phyloP scores from a whole-genome alignment of 2,888 invertebrate species.

The Caenorhabditis doughertyi region DNA sequence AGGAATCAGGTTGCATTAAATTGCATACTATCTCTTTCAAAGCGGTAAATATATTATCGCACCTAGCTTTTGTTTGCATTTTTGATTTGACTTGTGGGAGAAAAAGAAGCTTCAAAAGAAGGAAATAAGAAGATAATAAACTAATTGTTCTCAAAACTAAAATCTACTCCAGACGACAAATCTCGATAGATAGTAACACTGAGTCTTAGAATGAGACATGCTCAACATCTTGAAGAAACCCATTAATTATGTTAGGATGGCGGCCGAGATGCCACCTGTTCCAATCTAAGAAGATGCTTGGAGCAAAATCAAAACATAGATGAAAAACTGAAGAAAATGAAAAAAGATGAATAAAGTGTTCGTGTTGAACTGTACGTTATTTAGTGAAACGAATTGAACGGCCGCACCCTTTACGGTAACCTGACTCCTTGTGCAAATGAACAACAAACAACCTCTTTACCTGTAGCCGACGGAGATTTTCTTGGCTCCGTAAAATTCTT shows the following conservation, averaged over 20 bases:
- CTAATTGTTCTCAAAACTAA: not conserved
- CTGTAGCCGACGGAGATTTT: conserved; percentile 58
- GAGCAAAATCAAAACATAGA: conserved; percentile 13
- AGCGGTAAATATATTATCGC: conserved; percentile 38
- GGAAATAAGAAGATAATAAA: not conserved
- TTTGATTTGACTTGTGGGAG: conserved; percentile 27
- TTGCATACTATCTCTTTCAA: conserved; percentile 22
- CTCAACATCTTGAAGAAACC: conserved; percentile 41
- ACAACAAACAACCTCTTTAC: conserved; percentile 39
- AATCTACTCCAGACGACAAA: not conserved
- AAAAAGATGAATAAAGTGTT: not conserved
- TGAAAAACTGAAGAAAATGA: not conserved
- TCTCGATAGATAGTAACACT: conserved; percentile 42
- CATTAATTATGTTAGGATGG: conserved; percentile 55
- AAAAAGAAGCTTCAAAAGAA: not conserved
- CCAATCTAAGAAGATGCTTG: conserved; percentile 11
- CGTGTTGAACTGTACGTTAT: conserved; percentile 10
- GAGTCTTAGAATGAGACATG: conserved; percentile 44
- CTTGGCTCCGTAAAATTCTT: conserved; percentile 54
- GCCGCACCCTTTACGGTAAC: conserved; percentile 44
- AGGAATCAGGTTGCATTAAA: conserved; percentile 4
- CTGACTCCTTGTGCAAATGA: conserved; percentile 41
- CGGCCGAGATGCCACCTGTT: conserved; percentile 53
- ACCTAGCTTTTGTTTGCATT: conserved; percentile 35
- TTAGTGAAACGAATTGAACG: conserved; percentile 21